Evolutionary conservation across 2,888 invertebrate genomes (phyloP), one percentile per base, ranked within the genome.

Genomic region (Cryptocephalus primarius): DNA sequence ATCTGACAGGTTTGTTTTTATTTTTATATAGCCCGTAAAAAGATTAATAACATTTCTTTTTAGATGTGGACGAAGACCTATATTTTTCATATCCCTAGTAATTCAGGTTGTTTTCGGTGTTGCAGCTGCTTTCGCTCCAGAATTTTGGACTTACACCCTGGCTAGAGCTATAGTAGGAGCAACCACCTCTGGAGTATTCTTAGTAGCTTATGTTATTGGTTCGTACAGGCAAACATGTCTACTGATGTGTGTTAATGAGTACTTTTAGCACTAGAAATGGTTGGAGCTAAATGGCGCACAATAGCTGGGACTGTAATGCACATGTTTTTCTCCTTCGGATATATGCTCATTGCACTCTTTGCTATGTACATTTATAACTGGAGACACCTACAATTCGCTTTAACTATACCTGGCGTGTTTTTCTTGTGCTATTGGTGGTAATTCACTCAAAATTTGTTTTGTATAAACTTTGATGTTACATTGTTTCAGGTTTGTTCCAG

Each of bases 131-230:
- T 59, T 84, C 42, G 75, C 84, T 1, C 83, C 83, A 0, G 80
- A 85, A 57, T 83, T 80, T 62, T 74, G 79, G 60, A 77, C 77
- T 40, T 86, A 82, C 60, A 78, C 82, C 9, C 63, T 80, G 45
- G 75, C 81, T 39, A 73, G 87, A 51, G 67, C 82, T 49, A 63
- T 85, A 42, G 77, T 87, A 22, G 87, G 87, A 10, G 78, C 82
- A 9, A 82, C 83, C 9, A 83, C 85, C 8, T 84, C 85, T 8
- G 86, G 86, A 1, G 82, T 85, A 9, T 87, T 86, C 60, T 71
- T 86, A 48, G 85, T 86, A 13, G 83, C 85, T 40, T 87, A 86
- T 66, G 86, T 86, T 42, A 82, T 87, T 55, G 84, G 85, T 77
- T 73, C 72, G 69, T 57, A 45, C 6, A 4, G 22, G 22, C 22